Conservation (phyloP, 2,888 invertebrate species). For the Eudasyphora cyanicolor region DNA sequence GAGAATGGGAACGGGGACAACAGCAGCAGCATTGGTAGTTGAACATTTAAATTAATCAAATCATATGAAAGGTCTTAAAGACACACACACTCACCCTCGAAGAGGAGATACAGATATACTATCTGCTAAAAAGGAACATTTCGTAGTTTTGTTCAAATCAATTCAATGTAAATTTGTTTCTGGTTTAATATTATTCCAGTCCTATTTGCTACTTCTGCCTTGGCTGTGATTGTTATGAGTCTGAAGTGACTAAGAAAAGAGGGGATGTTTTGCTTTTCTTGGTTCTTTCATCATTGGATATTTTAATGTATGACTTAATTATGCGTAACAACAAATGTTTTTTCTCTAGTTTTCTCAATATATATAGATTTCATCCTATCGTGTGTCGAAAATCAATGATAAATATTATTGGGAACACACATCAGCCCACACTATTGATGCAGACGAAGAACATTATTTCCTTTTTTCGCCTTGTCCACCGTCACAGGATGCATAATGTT, state of each 20-base stretch:
- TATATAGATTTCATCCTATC: background rate
- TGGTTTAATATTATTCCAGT: constrained; percentile 39
- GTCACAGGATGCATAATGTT: constrained; percentile 64
- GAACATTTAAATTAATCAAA: constrained; percentile 54
- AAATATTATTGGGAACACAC: constrained; percentile 41
- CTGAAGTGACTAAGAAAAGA: too few relatives aligned
- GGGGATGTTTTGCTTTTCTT: constrained; percentile 38
- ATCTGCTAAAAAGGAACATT: background rate
- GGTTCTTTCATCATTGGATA: background rate
- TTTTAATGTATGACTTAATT: constrained; percentile 55
- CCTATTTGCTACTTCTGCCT: too few relatives aligned
- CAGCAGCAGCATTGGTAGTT: constrained; percentile 9
- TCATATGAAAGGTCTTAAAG: constrained; percentile 42
- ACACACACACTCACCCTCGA: background rate
- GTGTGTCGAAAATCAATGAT: constrained; percentile 36
- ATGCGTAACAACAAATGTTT: constrained; percentile 59
- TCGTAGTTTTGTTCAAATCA: constrained; percentile 34
- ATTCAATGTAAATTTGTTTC: constrained; percentile 45
- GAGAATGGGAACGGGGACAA: too few relatives aligned
- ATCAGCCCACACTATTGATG: too few relatives aligned
- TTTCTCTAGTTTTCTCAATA: too few relatives aligned
- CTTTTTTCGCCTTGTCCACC: constrained; percentile 33
- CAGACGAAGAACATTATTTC: constrained; percentile 52
- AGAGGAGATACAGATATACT: background rate
- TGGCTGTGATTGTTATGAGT: background rate